Conservation (phyloP, 2,797 vertebrate species). For the Pantherophis vulpinus region DNA sequence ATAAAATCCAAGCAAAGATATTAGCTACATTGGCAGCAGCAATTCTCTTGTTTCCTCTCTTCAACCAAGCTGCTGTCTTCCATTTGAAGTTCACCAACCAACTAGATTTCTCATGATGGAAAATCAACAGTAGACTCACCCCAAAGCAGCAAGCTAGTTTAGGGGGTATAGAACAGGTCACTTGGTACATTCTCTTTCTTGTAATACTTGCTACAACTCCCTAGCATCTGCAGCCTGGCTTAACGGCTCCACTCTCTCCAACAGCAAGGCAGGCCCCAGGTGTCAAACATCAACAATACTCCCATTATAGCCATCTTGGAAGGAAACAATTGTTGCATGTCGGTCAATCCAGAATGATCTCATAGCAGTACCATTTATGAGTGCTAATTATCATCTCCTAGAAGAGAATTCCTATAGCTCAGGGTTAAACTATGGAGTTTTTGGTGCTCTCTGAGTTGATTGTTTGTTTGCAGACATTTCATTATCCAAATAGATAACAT, state of each 20-base stretch:
- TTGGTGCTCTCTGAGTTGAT: background rate
- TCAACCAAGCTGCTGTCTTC: background rate
- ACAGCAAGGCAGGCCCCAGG: background rate
- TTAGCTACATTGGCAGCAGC: background rate
- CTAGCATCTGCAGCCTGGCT: background rate
- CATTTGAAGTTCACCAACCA: background rate
- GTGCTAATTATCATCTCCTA: background rate
- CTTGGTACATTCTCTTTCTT: background rate
- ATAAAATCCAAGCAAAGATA: background rate
- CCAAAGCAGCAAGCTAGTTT: background rate
- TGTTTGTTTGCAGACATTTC: background rate
- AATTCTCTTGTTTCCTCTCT: background rate
- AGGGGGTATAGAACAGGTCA: background rate
- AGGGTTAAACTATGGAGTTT: background rate
- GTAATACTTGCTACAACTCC: background rate
- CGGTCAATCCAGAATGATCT: background rate
- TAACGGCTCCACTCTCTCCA: background rate
- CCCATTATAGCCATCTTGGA: background rate
- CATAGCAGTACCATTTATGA: background rate
- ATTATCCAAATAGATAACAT: background rate
- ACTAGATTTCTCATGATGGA: background rate
- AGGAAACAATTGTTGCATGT: background rate
- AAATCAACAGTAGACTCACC: background rate
- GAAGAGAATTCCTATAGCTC: background rate
- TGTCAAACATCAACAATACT: background rate